A percentile compares a stretch with the other conserved stretches of the same genome.
Evolutionary conservation across 2,797 vertebrate genomes (phyloP).

Genomic region (Emys orbicularis): DNA sequence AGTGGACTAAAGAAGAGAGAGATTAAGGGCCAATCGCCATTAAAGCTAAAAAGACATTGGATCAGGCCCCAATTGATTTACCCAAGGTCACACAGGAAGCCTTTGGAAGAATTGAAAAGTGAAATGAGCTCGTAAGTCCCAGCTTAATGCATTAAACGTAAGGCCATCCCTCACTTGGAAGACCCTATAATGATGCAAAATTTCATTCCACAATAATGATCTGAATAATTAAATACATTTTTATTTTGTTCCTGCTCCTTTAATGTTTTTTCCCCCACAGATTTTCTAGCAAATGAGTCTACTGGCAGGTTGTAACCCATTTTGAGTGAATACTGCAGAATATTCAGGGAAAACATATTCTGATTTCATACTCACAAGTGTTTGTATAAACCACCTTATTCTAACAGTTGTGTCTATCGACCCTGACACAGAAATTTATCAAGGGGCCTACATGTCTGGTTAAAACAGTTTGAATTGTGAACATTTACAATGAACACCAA

Average conservation of each 20-base stretch:
- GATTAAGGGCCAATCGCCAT: neutral
- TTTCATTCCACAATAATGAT: neutral
- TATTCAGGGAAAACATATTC: neutral
- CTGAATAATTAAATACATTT: neutral
- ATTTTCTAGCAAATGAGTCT: neutral
- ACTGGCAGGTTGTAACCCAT: neutral
- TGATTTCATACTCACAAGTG: neutral
- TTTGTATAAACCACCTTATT: neutral
- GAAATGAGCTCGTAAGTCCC: rapidly evolving
- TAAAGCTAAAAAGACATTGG: neutral
- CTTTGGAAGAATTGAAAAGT: neutral
- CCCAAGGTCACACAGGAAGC: rapidly evolving
- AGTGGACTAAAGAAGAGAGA: neutral
- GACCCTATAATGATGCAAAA: neutral
- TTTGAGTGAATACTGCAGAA: neutral
- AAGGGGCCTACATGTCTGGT: neutral
- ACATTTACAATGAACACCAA: neutral
- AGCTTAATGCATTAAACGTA: neutral
- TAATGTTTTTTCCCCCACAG: neutral
- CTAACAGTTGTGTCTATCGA: neutral
- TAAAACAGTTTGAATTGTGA: neutral
- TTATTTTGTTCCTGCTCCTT: neutral
- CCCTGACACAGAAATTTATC: neutral
- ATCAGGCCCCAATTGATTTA: neutral
- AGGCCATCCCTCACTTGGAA: neutral